Conservation (phyloP, 2,888 invertebrate genomes). For the Poecilobothrus nobilitatus region DNA sequence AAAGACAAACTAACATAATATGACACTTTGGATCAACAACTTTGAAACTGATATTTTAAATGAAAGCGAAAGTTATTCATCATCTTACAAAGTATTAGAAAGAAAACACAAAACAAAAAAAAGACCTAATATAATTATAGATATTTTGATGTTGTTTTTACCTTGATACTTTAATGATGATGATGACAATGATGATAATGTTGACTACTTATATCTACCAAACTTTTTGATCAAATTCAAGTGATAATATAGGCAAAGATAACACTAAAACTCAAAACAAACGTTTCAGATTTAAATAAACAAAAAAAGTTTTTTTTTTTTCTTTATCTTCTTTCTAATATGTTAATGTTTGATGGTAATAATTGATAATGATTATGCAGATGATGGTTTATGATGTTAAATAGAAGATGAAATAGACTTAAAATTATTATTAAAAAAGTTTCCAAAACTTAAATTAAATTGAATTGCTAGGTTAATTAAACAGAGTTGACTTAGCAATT, state of each 20-base stretch:
- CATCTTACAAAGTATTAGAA: not conserved
- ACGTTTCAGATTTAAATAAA: constrained; percentile 1
- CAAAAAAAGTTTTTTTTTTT: not conserved
- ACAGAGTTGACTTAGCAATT: not conserved
- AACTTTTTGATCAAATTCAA: not conserved
- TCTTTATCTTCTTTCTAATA: not conserved
- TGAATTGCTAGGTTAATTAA: not conserved
- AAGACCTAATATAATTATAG: not conserved
- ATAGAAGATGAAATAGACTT: not conserved
- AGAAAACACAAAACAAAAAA: not conserved
- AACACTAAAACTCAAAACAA: not conserved
- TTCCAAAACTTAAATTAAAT: not conserved
- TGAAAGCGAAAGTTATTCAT: not conserved
- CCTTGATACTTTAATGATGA: not conserved
- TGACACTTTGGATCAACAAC: no score
- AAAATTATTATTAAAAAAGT: not conserved
- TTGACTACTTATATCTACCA: not conserved
- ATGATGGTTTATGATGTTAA: not conserved
- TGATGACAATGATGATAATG: not conserved
- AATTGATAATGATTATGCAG: not conserved
- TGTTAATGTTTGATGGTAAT: not conserved
- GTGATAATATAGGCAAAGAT: not conserved
- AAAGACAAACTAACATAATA: no score
- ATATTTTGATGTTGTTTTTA: not conserved
- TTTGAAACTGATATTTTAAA: not conserved